A percentile compares a stretch with the other conserved stretches of the same genome.
Conservation (phyloP, 2,797 vertebrate genomes). For the Acipenser ruthenus region DNA sequence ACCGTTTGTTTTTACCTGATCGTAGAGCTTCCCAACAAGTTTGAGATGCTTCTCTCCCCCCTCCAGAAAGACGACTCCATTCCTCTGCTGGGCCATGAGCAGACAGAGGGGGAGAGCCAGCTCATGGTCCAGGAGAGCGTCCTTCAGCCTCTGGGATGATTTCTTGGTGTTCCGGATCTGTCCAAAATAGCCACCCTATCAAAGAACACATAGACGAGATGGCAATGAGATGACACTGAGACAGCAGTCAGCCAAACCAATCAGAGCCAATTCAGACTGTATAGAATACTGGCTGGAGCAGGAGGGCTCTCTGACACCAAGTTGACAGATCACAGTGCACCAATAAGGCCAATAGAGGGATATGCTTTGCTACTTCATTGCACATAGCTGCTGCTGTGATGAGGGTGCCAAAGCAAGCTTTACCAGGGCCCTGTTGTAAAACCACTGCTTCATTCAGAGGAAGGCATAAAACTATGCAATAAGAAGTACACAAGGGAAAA, state of each 20-base stretch:
- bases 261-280: background rate
- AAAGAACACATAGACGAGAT: slow-evolving; percentile 9
- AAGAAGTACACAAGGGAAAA: too few species aligned
- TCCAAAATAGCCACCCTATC: slow-evolving; percentile 93
- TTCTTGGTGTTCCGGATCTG: slow-evolving; percentile 98
- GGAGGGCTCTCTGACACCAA: background rate
- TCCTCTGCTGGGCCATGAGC: slow-evolving; percentile 95
- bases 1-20: slow-evolving; percentile 65
- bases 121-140: slow-evolving; percentile 86
- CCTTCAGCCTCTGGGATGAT: slow-evolving; percentile 93
- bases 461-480: too few species aligned
- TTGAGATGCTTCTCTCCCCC: slow-evolving; percentile 96
- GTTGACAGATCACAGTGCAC: background rate
- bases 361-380: too few species aligned
- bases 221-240: background rate
- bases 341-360: too few species aligned
- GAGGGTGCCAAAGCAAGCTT: too few species aligned
- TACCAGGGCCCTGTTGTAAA: too few species aligned
- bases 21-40: slow-evolving; percentile 94
- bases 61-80: slow-evolving; percentile 93
- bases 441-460: too few species aligned
- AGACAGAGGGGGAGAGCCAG: slow-evolving; percentile 90
- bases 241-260: background rate
- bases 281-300: background rate
- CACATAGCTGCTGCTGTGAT: too few species aligned